Evolutionary conservation across 1,140 invertebrate genomes (phyloP).

Genomic region (Bombus pascuorum): DNA sequence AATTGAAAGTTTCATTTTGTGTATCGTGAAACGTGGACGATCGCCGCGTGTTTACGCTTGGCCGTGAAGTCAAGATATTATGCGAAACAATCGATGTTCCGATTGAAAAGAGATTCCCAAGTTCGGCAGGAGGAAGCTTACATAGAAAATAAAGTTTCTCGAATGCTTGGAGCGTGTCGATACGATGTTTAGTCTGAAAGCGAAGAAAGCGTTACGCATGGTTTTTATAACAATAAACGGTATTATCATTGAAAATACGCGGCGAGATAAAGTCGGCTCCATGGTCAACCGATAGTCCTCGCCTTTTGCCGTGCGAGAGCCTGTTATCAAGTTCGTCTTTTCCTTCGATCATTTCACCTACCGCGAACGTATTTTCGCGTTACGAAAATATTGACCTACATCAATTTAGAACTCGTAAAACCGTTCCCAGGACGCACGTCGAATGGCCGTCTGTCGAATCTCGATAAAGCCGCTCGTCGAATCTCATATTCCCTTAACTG

Average conservation of each 20-base stretch:
- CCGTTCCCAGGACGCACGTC: background rate
- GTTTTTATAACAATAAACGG: conserved; percentile 36
- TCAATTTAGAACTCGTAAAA: background rate
- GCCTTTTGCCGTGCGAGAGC: background rate
- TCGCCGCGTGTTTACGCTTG: conserved; percentile 22
- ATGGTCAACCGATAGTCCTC: conserved; percentile 5
- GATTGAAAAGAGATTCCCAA: conserved; percentile 28
- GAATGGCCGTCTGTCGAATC: background rate
- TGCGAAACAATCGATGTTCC: background rate
- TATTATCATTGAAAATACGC: conserved; percentile 44
- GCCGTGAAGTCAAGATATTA: background rate
- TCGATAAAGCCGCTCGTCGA: background rate
- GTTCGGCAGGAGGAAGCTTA: background rate
- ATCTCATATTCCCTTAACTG: background rate
- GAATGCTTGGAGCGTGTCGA: background rate
- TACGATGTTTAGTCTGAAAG: conserved; percentile 30
- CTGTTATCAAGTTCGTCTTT: conserved; percentile 13
- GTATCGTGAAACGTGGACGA: conserved; percentile 34
- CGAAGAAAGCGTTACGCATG: conserved; percentile 5
- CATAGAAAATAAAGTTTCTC: conserved; percentile 21
- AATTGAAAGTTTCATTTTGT: conserved; percentile 12
- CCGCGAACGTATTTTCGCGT: background rate
- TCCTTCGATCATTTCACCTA: background rate
- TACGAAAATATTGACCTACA: conserved; percentile 9
- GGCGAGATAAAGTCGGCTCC: background rate